Evolutionary conservation across 1,140 invertebrate species (phyloP).

Genomic region (Zaprionus camerounensis): DNA sequence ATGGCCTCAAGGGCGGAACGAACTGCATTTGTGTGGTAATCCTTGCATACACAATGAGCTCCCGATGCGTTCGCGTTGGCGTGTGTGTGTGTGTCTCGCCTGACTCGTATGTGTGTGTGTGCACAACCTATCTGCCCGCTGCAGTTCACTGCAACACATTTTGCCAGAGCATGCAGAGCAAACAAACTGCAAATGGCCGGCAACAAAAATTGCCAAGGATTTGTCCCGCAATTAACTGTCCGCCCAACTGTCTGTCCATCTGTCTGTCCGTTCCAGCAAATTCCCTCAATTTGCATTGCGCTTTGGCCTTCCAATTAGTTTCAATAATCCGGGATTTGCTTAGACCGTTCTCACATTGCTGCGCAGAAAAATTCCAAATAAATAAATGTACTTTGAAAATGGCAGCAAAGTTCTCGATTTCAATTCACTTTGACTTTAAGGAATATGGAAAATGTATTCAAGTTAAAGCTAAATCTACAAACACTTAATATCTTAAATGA

Average conservation of each 20-base stretch:
- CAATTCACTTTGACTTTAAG: too few relatives aligned
- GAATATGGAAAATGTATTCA: too few relatives aligned
- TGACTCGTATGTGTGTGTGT: constrained; percentile 26
- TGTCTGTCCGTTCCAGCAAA: constrained; percentile 12
- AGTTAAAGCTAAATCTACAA: too few relatives aligned
- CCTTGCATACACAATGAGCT: constrained; percentile 75
- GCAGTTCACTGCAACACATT: constrained; percentile 55
- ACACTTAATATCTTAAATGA: not conserved
- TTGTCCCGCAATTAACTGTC: constrained; percentile 66
- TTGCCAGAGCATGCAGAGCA: constrained; percentile 61
- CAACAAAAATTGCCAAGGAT: constrained; percentile 57
- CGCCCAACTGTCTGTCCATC: constrained; percentile 9
- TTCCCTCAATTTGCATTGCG: constrained; percentile 35
- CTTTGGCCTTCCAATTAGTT: constrained; percentile 20
- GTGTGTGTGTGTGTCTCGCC: not conserved
- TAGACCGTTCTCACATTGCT: not conserved
- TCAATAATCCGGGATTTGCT: constrained; percentile 17
- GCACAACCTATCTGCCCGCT: constrained; percentile 61
- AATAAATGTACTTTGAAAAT: too few relatives aligned
- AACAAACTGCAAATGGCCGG: constrained; percentile 47
- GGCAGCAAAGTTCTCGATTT: too few relatives aligned
- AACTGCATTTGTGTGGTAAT: constrained; percentile 68
- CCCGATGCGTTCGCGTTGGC: constrained; percentile 43
- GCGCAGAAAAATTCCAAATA: not conserved
- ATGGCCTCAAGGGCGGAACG: not conserved